phyloP scores from a whole-genome alignment of 2,113 vertebrate species.

The Pomatostomus ruficeps region DNA sequence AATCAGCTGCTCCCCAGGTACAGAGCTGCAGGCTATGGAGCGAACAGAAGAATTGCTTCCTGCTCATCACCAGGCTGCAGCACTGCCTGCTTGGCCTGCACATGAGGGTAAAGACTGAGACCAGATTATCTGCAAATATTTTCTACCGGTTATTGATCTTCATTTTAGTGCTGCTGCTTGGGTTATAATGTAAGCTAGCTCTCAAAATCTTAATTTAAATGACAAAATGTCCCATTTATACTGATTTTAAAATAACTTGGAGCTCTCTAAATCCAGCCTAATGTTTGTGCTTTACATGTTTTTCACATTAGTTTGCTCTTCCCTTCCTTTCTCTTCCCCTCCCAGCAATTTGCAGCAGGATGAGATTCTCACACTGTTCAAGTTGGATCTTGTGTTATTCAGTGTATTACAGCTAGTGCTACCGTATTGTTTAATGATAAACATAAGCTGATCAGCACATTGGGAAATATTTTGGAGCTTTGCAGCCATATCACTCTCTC shows the following conservation, averaged over 20 bases:
- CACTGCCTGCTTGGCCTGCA: background rate
- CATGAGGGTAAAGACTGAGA: background rate
- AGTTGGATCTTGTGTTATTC: background rate
- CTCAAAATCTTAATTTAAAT: background rate
- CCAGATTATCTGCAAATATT: background rate
- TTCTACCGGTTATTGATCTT: background rate
- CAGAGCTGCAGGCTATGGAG: rapidly evolving
- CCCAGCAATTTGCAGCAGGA: background rate
- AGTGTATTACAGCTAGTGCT: background rate
- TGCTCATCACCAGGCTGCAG: background rate
- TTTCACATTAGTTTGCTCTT: background rate
- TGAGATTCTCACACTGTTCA: background rate
- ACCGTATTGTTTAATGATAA: background rate
- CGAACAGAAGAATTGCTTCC: background rate
- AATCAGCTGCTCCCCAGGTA: background rate
- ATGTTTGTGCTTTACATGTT: background rate
- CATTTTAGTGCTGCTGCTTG: background rate
- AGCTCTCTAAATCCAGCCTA: background rate
- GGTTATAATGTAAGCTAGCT: background rate
- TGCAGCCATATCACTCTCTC: background rate
- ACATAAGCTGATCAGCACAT: background rate
- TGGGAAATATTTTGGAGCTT: background rate
- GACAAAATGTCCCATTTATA: background rate
- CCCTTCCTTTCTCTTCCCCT: background rate
- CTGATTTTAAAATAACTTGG: background rate